Conservation (phyloP, 2,797 vertebrate species). For the Polyboroides typus region DNA sequence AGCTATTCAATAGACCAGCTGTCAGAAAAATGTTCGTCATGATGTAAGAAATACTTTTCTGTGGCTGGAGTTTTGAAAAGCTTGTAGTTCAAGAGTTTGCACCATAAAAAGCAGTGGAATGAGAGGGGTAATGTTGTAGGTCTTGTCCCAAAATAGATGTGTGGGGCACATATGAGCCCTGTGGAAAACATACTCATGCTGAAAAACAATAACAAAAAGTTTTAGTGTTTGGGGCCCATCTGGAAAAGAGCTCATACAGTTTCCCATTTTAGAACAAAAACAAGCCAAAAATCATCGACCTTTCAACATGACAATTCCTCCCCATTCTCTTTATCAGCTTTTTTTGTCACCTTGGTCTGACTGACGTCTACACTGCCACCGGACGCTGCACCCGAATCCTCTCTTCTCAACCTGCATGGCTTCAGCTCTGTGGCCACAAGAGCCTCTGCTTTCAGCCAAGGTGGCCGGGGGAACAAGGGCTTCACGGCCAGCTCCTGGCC, state of each 20-base stretch:
- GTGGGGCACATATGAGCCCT: background rate
- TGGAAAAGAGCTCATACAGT: background rate
- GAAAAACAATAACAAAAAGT: background rate
- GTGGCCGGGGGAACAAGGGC: background rate
- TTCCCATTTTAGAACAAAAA: background rate
- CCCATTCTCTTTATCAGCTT: background rate
- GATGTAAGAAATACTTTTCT: background rate
- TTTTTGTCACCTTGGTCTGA: background rate
- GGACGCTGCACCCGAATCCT: rapidly evolving
- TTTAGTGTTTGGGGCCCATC: background rate
- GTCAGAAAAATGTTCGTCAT: constrained; percentile 33
- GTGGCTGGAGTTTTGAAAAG: background rate
- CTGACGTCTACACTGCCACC: background rate
- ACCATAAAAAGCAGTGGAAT: background rate
- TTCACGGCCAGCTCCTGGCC: background rate
- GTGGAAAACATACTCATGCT: background rate
- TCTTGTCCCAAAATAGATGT: background rate
- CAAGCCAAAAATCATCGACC: background rate
- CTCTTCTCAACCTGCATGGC: background rate
- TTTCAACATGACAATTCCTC: background rate
- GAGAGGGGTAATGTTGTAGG: background rate
- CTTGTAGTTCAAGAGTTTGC: background rate
- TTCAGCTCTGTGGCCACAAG: background rate
- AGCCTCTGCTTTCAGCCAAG: background rate
- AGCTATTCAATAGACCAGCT: constrained; percentile 39